These are phyloP conservation scores for Grus americana DNA, from an alignment of 2,113 vertebrate species.

Conservation along the genomic window DNA sequence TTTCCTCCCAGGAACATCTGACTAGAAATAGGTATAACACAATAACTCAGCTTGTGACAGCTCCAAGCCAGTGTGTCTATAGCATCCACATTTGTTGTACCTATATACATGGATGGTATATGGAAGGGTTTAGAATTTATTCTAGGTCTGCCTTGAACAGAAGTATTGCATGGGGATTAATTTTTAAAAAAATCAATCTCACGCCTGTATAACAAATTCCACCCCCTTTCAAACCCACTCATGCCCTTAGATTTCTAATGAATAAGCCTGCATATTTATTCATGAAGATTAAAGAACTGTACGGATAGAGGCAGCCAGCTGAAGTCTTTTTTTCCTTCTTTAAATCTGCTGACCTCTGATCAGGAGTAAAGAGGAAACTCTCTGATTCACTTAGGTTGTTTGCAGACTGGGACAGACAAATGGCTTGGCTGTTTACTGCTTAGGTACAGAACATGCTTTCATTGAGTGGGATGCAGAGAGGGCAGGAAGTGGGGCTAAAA, in stretches of 20 bases:
- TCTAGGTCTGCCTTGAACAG: background rate
- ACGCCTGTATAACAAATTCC: conserved; percentile 51
- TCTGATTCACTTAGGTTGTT: background rate
- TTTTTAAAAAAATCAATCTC: background rate
- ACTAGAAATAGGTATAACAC: background rate
- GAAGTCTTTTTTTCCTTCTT: background rate
- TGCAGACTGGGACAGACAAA: background rate
- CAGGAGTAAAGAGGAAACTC: background rate
- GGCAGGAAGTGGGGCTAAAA: background rate
- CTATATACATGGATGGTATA: background rate
- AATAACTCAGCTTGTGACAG: background rate
- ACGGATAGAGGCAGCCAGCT: conserved; percentile 52
- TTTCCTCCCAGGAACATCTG: background rate
- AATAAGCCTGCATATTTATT: conserved; percentile 60
- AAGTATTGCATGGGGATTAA: background rate
- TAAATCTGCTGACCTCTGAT: conserved; percentile 43
- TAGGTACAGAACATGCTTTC: rapidly evolving
- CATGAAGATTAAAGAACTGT: conserved; percentile 56
- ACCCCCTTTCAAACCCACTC: conserved; percentile 58
- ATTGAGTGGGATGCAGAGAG: background rate
- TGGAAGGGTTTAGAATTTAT: background rate
- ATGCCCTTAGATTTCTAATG: conserved; percentile 56
- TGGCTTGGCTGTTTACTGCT: background rate
- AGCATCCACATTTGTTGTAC: background rate
- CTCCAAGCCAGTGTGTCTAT: background rate